Evolutionary conservation across 2,888 invertebrate genomes (phyloP), one percentile per base, ranked within the genome.

Genomic region (Torymus texanus): DNA sequence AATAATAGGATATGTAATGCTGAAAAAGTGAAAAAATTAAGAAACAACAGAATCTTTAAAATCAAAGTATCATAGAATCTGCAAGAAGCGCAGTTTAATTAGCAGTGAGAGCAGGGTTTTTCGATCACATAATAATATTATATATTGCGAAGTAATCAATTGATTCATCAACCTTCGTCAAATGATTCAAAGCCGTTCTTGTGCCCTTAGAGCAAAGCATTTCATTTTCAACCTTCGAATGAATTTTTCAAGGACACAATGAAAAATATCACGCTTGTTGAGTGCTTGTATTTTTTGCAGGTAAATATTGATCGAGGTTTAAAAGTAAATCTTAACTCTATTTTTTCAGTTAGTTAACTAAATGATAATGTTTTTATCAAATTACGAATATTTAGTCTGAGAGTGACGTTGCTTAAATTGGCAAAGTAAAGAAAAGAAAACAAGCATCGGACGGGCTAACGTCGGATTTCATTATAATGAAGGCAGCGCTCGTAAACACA

Each of bases 401-500:
- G 29, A 29, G 29, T 29, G 61, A 61, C 8, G 16, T 61, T 21
- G 21, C 18, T 29, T 29, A 29, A 29, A 29, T 29, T 29, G 29
- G 29, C 29, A 29, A 29, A 29, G 29, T 29, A 29, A 29, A 29
- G 29, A 29, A 29, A 29, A 29, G 29, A 21, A 61, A 61, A 21
- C 21, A 11, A 13, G 8, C 10, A 21, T 61, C 13, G 16, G 3
- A 21, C 18, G 8, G 11, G 14, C 50, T 18, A 61, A 71, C 24
- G 24, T 56, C 24, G 29, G 56, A 73, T 56, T 73, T 65, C 63
- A 56, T 63, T 62, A 41, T 29, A n/a, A 51, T 21, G 63, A 74
- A 56, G 56, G 65, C 51, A 62, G 50, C 41, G 61, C 75, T 75
- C 68, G 62, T 76, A 76, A 80, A 79, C 78, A 77, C 80, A 79